Base-by-base conservation (phyloP, 2,797 vertebrate species). In the Macropodus opercularis region DNA sequence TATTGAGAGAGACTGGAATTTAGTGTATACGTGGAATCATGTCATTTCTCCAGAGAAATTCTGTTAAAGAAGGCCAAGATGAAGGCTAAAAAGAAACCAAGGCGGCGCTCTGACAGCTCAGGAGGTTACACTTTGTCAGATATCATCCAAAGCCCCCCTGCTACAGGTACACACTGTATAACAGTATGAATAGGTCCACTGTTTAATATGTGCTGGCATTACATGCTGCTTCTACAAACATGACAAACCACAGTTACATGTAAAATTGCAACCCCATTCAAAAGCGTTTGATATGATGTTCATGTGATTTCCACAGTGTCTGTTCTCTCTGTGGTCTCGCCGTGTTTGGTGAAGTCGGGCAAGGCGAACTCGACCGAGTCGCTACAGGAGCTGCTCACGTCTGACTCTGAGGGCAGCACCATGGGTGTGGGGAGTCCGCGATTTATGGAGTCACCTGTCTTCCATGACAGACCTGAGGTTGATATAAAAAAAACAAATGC, bases 371-470 rank as follows among this genome's bases (percentile, higher is more conserved):
- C 96, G 5, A 83, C 93, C 24, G 98, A 98, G 71, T 99, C 97
- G n/a, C 93, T 99, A 82, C 95, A 95, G 80, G 98, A 98, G 69
- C 85, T 96, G 36, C 71, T 97, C 79, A 97, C 95, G 0, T 99
- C 98, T 3, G 98, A 99, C 83, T 99, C 98, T 0, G 97, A 99
- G 90, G 93, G 96, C 68, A 99, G 97, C 91, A 97, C 87, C 0
- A 92, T 90, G 63, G 98, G 93, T 53, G 88, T 92, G 56, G 84
- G 93, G 58, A 98, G 97, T 71, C 98, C 97, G 64, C 89, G 96
- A 88, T 95, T 98, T 55, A 75, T 95, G 38, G 95, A 94, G 74
- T 98, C 96, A 0, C 98, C 96, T 0, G 83, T 97, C 73, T 94
- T 95, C 77, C 88, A 90, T 12, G 93, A 95, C 68, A 93, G 84